Conservation (phyloP, 1,140 invertebrate species). For the Hyles euphorbiae region DNA sequence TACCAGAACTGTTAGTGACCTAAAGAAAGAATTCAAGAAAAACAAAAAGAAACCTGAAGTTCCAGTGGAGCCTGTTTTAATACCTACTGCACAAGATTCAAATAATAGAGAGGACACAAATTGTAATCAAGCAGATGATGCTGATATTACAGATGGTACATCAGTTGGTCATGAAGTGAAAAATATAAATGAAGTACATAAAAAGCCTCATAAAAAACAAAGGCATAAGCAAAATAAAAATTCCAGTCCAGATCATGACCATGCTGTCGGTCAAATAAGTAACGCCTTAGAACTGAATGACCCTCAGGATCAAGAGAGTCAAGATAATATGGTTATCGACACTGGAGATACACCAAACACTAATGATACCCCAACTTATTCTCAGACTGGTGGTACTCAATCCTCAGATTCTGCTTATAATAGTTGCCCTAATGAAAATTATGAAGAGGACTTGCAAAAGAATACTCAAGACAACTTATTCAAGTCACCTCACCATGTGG, state of each 20-base stretch:
- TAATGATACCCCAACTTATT: conserved; percentile 36
- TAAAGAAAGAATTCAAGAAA: conserved; percentile 58
- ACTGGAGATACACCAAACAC: conserved; percentile 23
- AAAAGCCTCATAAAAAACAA: conserved; percentile 55
- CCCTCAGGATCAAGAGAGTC: conserved; percentile 26
- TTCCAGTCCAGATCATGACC: conserved; percentile 33
- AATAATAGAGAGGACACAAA: conserved; percentile 30
- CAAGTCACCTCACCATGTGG: conserved; percentile 59
- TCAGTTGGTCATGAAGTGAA: conserved; percentile 37
- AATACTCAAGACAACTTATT: conserved; percentile 57
- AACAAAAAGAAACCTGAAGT: conserved; percentile 50
- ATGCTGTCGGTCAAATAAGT: conserved; percentile 24
- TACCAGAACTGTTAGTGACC: conserved; percentile 57
- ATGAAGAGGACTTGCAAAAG: conserved; percentile 58
- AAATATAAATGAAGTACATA: conserved; percentile 31
- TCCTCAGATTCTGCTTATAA: conserved; percentile 67
- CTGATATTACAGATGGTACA: conserved; percentile 56
- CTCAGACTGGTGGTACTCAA: conserved; percentile 40
- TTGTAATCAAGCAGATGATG: conserved; percentile 47
- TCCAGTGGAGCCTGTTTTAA: conserved; percentile 19
- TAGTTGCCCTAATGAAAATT: conserved; percentile 62
- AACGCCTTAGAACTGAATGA: conserved; percentile 29
- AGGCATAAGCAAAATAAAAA: conserved; percentile 54
- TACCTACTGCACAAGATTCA: conserved; percentile 29
- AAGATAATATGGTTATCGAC: conserved; percentile 35